Base-by-base conservation (phyloP, 92 coral and sea anemone species). In the Anthopleura xanthogrammica region DNA sequence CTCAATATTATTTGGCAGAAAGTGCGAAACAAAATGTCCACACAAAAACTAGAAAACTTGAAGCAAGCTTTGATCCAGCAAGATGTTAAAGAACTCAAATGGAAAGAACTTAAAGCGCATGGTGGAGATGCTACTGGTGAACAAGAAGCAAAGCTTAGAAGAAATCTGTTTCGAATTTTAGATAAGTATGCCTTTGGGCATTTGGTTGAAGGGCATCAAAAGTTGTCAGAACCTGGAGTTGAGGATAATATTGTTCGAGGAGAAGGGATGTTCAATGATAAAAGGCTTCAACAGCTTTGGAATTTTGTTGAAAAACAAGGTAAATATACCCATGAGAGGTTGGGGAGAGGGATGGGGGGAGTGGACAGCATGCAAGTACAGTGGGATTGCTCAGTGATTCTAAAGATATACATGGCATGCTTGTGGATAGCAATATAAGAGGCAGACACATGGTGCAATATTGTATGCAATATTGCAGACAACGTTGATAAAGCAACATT, bases 81-180 rank as follows among this genome's bases (percentile, higher is more conserved):
- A 75, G 99, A 96, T 83, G 81, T 71, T 6, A 93, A 90, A 41
- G 98, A 96, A 88, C 80, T 91, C 48, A 90, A 81, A 76, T 90
- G 94, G 97, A 96, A 96, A 72, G 94, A 94, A 29, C 57, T 92
- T 14, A 96, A 96, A 81, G 87, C 89, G 16, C 83, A 77, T 10
- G 99, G 99, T 41, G 91, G 89, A n/a, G 99, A 96, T 77, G 87
- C 93, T 62, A 88, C 78, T 76, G 99, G 99, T 40, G 89, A 89
- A n/a, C 79, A 88, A 86, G 98, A 89, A 71, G 97, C 97, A 16
- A 80, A 77, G 42, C 65, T 96, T 2, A 81, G 98, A 41, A 86
- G 83, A 13, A 90, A 89, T 81, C 87, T 96, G 85, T 77, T 88
- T n/a, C 75, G 85, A 6, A 85, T 96, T 16, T 82, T 96, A 77